These are phyloP conservation scores for Heptranchias perlo DNA, from an alignment of 2,113 vertebrate genomes.

Conservation along the genomic window DNA sequence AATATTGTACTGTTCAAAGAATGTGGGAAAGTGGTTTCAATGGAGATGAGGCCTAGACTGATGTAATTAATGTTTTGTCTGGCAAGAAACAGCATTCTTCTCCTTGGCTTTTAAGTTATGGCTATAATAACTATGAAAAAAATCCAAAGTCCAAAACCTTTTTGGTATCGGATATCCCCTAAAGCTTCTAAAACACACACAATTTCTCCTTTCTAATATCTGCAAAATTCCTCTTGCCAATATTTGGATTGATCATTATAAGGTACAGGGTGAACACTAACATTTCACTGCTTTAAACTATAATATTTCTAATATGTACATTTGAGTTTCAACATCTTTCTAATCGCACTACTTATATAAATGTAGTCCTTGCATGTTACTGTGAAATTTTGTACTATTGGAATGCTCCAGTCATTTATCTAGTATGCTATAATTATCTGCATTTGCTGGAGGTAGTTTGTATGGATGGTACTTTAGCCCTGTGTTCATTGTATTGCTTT, in stretches of 20 bases:
- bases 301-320: background rate
- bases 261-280: background rate
- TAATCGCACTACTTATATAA: background rate
- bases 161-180: background rate
- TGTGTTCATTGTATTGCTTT: background rate
- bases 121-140: constrained; percentile 5
- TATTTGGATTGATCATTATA: background rate
- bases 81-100: background rate
- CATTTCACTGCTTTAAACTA: background rate
- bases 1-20: background rate
- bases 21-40: constrained; percentile 17
- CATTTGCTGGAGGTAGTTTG: background rate
- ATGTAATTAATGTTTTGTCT: background rate
- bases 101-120: background rate
- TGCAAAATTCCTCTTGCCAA: background rate
- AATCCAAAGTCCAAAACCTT: background rate
- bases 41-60: background rate
- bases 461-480: background rate
- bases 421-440: background rate
- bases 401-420: constrained; percentile 8
- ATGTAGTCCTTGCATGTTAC: background rate
- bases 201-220: background rate
- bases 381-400: background rate
- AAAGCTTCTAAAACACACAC: background rate
- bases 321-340: background rate